Base-by-base conservation (phyloP, 2,797 vertebrate species). In the Coilia nasus region DNA sequence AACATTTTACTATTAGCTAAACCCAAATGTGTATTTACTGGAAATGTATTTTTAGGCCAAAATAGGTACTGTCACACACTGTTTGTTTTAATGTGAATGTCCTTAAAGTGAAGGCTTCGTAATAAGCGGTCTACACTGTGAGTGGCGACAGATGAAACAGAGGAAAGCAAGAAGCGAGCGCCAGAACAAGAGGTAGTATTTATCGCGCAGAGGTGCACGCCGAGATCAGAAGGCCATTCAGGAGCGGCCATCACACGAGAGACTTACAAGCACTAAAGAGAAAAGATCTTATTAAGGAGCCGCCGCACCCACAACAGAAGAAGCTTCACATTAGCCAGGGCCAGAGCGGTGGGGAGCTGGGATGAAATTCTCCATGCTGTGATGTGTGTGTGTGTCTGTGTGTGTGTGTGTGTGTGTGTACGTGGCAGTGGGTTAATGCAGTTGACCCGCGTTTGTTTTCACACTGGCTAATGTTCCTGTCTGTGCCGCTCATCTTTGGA, bases 401-500 rank as follows among this genome's bases (percentile, higher is more conserved):
- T 86, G 85, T 87, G 86, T 86, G 85, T 87, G 88, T 78, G 31
- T 78, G 87, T 86, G 81, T 88, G 86, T 82, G 59, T 86, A 84
- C 86, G 87, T 86, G 88, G 83, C 84, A 83, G 85, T 88, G 81
- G 87, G 86, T 85, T 89, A 90, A 88, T 88, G 86, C 85, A 85
- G 87, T 87, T 90, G 88, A 88, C 87, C 83, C 12, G 14, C 81
- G 64, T 87, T 86, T 62, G 85, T 84, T 89, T 88, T 88, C 87
- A 84, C 85, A 80, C 75, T 35, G 85, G 75, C 87, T 85, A 64
- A 87, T 90, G 88, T 88, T 90, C 87, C 84, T 89, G 84, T 83
- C 89, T 82, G 86, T 67, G 82, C 90, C 92, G 92, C 85, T 89
- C 83, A 89, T 92, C 90, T 87, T 83, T 89, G 41, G 87, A 28